phyloP scores from a whole-genome alignment of 2,888 invertebrate genomes.

The Slavum lentiscoides region DNA sequence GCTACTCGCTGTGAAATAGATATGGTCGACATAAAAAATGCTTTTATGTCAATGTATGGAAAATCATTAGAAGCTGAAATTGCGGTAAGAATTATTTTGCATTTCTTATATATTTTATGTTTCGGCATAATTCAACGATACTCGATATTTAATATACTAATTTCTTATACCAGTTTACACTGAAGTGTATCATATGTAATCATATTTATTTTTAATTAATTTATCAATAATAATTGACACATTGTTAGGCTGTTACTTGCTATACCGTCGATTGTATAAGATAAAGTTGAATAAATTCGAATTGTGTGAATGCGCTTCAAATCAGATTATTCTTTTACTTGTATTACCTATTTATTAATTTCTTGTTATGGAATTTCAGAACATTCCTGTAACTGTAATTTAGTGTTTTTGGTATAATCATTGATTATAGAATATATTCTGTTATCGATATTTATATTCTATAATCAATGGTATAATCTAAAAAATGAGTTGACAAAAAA shows the following conservation, averaged over 20 bases:
- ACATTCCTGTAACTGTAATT: too few species aligned
- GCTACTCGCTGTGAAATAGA: slow-evolving; percentile 84
- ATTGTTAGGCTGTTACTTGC: background rate
- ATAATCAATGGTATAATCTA: background rate
- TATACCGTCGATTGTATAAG: background rate
- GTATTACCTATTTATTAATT: background rate
- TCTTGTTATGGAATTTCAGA: background rate
- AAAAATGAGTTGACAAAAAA: background rate
- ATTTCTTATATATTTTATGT: background rate
- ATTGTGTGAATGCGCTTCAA: background rate
- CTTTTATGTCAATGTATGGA: slow-evolving; percentile 74
- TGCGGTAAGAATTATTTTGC: slow-evolving; percentile 64
- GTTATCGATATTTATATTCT: background rate
- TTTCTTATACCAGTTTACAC: background rate
- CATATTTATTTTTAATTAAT: background rate
- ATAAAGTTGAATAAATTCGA: background rate
- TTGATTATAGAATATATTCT: too few species aligned
- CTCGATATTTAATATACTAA: background rate
- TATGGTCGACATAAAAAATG: slow-evolving; percentile 80
- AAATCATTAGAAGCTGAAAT: slow-evolving; percentile 79
- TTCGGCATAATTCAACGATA: too few species aligned
- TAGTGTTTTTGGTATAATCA: background rate
- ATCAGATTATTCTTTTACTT: background rate
- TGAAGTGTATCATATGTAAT: background rate
- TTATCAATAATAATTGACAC: too few species aligned